Evolutionary conservation across 2,797 vertebrate genomes (phyloP).

Genomic region (Gallinago nigripennis): DNA sequence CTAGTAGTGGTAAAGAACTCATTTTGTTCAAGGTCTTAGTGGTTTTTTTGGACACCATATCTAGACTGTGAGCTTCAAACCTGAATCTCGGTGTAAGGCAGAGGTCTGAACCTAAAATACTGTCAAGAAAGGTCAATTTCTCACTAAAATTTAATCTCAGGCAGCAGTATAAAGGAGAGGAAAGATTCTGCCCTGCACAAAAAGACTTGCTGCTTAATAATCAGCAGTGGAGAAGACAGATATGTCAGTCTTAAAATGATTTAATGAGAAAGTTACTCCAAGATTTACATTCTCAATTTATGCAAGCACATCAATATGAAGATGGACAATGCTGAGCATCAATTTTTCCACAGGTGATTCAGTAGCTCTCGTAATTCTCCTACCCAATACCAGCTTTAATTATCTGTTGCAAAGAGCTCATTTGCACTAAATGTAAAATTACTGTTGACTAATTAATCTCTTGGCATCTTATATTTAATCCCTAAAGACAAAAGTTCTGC

Average conservation of each 20-base stretch:
- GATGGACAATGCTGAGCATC: background rate
- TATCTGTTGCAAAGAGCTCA: conserved; percentile 17
- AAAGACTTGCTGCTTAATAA: background rate
- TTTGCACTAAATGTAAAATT: conserved; percentile 25
- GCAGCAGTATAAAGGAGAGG: background rate
- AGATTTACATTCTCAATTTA: conserved; percentile 8
- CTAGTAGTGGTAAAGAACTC: background rate
- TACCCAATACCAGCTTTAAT: background rate
- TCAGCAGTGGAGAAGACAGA: background rate
- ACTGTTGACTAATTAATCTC: conserved; percentile 40
- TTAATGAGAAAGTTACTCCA: background rate
- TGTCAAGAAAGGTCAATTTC: background rate
- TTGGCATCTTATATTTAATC: background rate
- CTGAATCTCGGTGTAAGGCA: background rate
- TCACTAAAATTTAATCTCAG: background rate
- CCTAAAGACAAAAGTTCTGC: background rate
- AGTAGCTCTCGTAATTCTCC: background rate
- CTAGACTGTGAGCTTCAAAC: background rate
- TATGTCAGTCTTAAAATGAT: background rate
- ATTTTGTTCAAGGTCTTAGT: background rate
- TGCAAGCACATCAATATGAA: background rate
- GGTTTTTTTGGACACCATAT: background rate
- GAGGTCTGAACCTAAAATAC: background rate
- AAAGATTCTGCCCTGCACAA: background rate
- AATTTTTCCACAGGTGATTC: conserved; percentile 21